Percentiles rank a stretch among this genome's conserved stretches.
These are phyloP conservation scores for Idaea biselata DNA, from an alignment of 2,888 invertebrate species.

Conservation along the genomic window DNA sequence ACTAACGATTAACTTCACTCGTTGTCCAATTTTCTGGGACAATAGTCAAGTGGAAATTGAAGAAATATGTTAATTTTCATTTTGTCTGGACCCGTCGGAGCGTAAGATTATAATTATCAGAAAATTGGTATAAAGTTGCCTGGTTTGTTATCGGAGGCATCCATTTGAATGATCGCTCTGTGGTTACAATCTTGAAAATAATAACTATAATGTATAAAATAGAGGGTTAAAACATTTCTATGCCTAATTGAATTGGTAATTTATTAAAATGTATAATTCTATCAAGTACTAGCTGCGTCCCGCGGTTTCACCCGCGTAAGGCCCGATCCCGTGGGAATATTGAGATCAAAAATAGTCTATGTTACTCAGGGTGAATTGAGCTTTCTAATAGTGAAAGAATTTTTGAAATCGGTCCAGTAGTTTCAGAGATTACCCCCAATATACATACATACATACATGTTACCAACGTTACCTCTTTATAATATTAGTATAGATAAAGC, in stretches of 20 bases:
- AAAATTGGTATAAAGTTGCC: constrained; percentile 59
- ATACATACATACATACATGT: no score
- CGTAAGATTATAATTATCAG: constrained; percentile 78
- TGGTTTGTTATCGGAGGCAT: constrained; percentile 50
- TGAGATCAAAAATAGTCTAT: no score
- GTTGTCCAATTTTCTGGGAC: constrained; percentile 72
- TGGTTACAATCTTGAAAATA: constrained; percentile 22
- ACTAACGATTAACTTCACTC: constrained; percentile 61
- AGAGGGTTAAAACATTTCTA: neutral
- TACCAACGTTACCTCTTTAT: no score
- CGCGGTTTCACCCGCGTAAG: no score
- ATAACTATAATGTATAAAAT: neutral
- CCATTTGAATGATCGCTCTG: constrained; percentile 41
- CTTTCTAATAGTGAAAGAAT: no score
- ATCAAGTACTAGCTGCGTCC: no score
- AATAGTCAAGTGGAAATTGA: constrained; percentile 70
- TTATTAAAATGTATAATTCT: neutral
- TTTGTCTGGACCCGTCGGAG: constrained; percentile 69
- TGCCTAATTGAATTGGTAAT: neutral
- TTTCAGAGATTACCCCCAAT: no score
- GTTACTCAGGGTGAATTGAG: no score
- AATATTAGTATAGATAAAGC: no score
- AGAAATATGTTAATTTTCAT: constrained; percentile 75
- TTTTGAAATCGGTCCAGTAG: no score
- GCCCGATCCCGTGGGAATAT: no score